phyloP scores from a whole-genome alignment of 30 jellyfish, hydroid and myxozoan species.

The Aurelia aurita complex sp. Pacific region DNA sequence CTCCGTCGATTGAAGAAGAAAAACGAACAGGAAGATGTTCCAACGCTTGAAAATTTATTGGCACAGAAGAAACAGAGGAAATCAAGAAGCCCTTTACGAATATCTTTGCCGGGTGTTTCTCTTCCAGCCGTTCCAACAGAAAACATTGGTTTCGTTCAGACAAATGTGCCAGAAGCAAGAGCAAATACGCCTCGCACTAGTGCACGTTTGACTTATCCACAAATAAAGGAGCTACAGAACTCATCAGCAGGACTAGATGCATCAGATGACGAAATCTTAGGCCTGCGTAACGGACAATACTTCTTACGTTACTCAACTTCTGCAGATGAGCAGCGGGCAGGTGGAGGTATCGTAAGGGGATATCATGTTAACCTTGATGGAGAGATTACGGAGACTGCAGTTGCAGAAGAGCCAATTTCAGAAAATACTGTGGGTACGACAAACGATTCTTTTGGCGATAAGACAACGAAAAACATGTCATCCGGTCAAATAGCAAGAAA shows the following conservation, averaged over 20 bases:
- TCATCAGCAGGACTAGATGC: background rate
- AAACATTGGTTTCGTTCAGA: background rate
- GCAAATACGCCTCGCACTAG: slow-evolving; percentile 43
- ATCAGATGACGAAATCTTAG: slow-evolving; percentile 43
- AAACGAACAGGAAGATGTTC: background rate
- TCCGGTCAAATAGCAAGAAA: no score
- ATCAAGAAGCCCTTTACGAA: background rate
- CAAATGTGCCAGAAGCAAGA: slow-evolving; percentile 11
- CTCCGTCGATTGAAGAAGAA: background rate
- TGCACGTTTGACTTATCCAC: background rate
- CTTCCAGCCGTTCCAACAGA: slow-evolving; percentile 37
- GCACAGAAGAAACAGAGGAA: background rate
- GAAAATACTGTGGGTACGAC: no score
- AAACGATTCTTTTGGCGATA: no score
- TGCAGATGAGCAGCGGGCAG: background rate
- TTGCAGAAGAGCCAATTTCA: no score
- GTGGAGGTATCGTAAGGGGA: background rate
- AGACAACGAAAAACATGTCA: no score
- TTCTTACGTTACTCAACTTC: slow-evolving; percentile 52
- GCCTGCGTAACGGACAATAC: slow-evolving; percentile 59
- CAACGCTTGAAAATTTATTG: no score
- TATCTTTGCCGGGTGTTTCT: background rate
- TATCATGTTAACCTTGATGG: background rate
- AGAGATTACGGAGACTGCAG: no score
- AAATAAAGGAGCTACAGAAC: no score